Evolutionary conservation across 2,113 vertebrate species (phyloP).

Genomic region (Piaya cayana): DNA sequence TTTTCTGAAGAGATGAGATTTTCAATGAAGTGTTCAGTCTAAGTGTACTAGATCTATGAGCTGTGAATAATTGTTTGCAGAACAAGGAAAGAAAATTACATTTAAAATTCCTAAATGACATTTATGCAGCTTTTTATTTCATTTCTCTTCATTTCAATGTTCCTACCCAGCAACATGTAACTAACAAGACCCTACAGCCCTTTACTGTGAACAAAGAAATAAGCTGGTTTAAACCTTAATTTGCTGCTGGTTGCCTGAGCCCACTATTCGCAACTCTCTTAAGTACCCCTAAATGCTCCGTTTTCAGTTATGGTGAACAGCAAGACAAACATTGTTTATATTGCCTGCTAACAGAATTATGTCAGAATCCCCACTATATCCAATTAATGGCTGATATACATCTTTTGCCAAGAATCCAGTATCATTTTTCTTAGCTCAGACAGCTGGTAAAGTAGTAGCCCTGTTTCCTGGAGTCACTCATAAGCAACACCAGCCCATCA

Average conservation of each 20-base stretch:
- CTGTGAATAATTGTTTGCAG: constrained; percentile 87
- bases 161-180: constrained; percentile 81
- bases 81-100: constrained; percentile 84
- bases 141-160: constrained; percentile 77
- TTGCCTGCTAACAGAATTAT: constrained; percentile 73
- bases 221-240: constrained; percentile 81
- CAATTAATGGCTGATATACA: constrained; percentile 71
- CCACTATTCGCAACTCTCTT: constrained; percentile 78
- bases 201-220: constrained; percentile 69
- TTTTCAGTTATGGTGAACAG: constrained; percentile 76
- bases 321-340: constrained; percentile 82
- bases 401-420: constrained; percentile 49
- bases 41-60: constrained; percentile 81
- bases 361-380: constrained; percentile 58
- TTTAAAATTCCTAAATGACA: constrained; percentile 85
- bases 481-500: constrained; percentile 36
- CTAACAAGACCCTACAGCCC: constrained; percentile 80
- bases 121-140: constrained; percentile 81
- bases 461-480: constrained; percentile 41
- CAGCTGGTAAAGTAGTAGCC: constrained; percentile 60
- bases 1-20: constrained; percentile 82
- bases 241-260: constrained; percentile 76
- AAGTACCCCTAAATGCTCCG: constrained; percentile 77
- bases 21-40: constrained; percentile 81
- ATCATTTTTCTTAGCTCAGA: constrained; percentile 66